phyloP scores from a whole-genome alignment of 2,888 invertebrate genomes.

The Hanleya hanleyi region DNA sequence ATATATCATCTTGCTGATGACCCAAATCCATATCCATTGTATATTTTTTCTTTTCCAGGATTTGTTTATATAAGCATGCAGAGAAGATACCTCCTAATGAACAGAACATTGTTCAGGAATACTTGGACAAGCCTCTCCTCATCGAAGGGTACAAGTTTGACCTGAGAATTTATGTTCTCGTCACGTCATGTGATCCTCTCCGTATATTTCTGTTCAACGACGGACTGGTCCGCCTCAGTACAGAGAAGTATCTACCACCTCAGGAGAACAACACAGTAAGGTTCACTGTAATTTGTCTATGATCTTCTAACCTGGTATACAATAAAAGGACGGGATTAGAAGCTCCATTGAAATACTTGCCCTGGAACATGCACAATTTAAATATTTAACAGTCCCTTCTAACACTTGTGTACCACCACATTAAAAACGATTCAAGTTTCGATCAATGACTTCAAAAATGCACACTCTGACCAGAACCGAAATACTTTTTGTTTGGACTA shows the following conservation, averaged over 20 bases:
- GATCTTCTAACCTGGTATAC: too few species aligned
- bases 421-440: too few species aligned
- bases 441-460: too few species aligned
- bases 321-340: too few species aligned
- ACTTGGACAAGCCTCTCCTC: constrained; percentile 72
- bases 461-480: too few species aligned
- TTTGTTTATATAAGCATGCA: constrained; percentile 61
- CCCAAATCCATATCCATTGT: neutral
- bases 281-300: too few species aligned
- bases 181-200: constrained; percentile 73
- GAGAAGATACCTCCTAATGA: constrained; percentile 69
- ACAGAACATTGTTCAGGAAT: constrained; percentile 72
- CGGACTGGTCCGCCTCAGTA: constrained; percentile 71
- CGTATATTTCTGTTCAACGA: constrained; percentile 72
- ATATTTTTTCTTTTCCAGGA: constrained; percentile 54
- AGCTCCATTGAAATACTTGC: too few species aligned
- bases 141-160: constrained; percentile 73
- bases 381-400: too few species aligned
- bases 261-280: constrained; percentile 70
- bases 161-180: constrained; percentile 71
- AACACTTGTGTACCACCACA: too few species aligned
- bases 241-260: constrained; percentile 71
- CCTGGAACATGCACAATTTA: too few species aligned
- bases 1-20: neutral
- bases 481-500: too few species aligned